Conservation (phyloP, 2,113 vertebrate species). For the Trinectes maculatus region DNA sequence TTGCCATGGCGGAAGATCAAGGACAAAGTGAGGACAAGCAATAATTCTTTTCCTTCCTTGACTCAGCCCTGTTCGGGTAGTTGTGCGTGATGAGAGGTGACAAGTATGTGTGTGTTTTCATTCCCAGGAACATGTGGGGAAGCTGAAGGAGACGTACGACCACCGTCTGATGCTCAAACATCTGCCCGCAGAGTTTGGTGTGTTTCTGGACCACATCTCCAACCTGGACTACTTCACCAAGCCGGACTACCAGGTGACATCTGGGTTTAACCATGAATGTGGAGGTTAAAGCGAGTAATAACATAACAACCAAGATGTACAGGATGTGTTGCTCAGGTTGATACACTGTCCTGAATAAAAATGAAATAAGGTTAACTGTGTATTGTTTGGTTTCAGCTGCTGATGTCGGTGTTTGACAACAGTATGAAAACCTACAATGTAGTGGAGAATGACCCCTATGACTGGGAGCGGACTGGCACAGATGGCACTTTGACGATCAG, state of each 20-base stretch:
- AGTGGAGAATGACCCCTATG: conserved; percentile 94
- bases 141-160: conserved; percentile 96
- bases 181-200: conserved; percentile 91
- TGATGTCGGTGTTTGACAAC: conserved; percentile 96
- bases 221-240: conserved; percentile 97
- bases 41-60: not conserved
- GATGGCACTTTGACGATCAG: conserved; percentile 90
- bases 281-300: not conserved
- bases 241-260: conserved; percentile 94
- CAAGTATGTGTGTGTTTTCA: conserved; percentile 3
- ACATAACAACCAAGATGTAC: too few species aligned
- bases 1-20: conserved; percentile 99
- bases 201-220: conserved; percentile 95
- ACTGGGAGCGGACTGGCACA: conserved; percentile 94
- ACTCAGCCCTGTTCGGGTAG: not conserved
- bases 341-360: not conserved
- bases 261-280: not conserved
- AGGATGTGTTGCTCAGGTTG: too few species aligned
- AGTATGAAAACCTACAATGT: conserved; percentile 96
- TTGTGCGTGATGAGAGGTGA: conserved; percentile 10
- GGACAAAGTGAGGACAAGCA: conserved; percentile 88
- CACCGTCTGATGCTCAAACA: conserved; percentile 97
- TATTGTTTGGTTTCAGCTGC: conserved; percentile 82
- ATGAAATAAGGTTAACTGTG: not conserved
- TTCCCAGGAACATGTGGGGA: conserved; percentile 95